phyloP scores from a whole-genome alignment of 2,888 invertebrate genomes.

The Archips xylosteana region DNA sequence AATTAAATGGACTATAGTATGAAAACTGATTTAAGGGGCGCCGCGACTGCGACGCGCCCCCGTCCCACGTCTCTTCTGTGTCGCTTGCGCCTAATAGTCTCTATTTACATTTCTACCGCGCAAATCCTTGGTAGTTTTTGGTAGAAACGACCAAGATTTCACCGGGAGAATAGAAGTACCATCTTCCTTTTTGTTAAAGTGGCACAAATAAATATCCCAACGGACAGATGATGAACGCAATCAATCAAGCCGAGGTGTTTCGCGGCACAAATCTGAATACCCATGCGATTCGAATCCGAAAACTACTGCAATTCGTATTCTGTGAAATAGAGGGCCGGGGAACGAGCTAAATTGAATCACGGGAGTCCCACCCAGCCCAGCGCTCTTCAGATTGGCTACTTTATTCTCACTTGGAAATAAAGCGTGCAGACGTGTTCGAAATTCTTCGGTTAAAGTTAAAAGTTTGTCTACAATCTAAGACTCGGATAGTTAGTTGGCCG shows the following conservation, averaged over 20 bases:
- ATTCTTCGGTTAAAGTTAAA: not conserved
- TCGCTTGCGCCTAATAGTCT: no score
- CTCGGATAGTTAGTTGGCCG: no score
- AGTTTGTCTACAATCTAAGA: no score
- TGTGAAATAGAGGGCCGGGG: not conserved
- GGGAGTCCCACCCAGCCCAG: not conserved
- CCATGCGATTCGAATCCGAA: slow-evolving; percentile 1
- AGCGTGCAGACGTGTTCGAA: not conserved
- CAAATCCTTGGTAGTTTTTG: not conserved
- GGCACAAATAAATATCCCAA: not conserved
- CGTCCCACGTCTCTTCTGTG: no score
- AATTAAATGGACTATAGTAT: no score
- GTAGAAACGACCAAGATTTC: not conserved
- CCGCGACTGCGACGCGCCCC: no score
- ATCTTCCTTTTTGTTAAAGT: not conserved
- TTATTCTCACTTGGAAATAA: slow-evolving; percentile 13
- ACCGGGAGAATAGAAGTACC: not conserved
- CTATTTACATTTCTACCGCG: no score
- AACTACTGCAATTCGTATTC: slow-evolving; percentile 18
- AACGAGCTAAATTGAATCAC: slow-evolving; percentile 29
- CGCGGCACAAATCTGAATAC: slow-evolving; percentile 11
- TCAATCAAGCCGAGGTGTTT: not conserved
- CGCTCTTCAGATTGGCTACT: not conserved
- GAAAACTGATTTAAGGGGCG: no score
- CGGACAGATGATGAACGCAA: not conserved